Percentiles rank a stretch among this genome's conserved stretches.
Conservation (phyloP, 2,888 invertebrate species). For the Sisyra nigra region DNA sequence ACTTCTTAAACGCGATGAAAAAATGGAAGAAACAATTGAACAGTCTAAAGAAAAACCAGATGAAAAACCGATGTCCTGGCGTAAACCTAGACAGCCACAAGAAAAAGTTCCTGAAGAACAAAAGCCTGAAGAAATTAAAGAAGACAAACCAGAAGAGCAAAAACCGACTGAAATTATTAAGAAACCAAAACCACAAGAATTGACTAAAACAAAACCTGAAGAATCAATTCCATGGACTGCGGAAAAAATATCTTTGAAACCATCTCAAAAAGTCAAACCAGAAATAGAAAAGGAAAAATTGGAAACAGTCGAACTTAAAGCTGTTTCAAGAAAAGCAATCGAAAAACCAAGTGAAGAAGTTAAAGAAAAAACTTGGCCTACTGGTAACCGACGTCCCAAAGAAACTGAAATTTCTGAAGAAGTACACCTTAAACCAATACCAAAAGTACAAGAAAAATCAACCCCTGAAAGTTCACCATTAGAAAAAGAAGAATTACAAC, state of each 20-base stretch:
- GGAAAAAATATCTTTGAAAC: constrained; percentile 39
- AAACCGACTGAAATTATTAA: constrained; percentile 11
- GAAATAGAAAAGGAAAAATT: constrained; percentile 18
- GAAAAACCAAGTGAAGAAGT: constrained; percentile 11
- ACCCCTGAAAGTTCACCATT: constrained; percentile 8
- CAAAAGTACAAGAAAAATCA: constrained; percentile 11
- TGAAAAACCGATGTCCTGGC: constrained; percentile 23
- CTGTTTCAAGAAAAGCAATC: constrained; percentile 21
- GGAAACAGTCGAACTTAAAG: constrained; percentile 20
- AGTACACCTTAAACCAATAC: constrained; percentile 17
- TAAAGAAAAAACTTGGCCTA: constrained; percentile 13
- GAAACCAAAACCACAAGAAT: background rate
- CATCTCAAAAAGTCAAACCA: constrained; percentile 30
- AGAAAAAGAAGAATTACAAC: constrained; percentile 17
- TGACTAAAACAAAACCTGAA: constrained; percentile 14
- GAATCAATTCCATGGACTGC: constrained; percentile 36
- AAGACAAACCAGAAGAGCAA: constrained; percentile 14
- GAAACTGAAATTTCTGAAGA: constrained; percentile 16
- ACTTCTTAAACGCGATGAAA: constrained; percentile 20
- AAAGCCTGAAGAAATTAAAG: constrained; percentile 12
- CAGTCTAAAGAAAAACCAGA: constrained; percentile 18
- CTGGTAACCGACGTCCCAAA: constrained; percentile 26
- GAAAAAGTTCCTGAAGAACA: constrained; percentile 14
- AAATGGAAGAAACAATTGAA: constrained; percentile 22
- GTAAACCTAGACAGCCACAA: constrained; percentile 20